Conservation (phyloP, 2,113 vertebrate genomes). For the Etia nguti region DNA sequence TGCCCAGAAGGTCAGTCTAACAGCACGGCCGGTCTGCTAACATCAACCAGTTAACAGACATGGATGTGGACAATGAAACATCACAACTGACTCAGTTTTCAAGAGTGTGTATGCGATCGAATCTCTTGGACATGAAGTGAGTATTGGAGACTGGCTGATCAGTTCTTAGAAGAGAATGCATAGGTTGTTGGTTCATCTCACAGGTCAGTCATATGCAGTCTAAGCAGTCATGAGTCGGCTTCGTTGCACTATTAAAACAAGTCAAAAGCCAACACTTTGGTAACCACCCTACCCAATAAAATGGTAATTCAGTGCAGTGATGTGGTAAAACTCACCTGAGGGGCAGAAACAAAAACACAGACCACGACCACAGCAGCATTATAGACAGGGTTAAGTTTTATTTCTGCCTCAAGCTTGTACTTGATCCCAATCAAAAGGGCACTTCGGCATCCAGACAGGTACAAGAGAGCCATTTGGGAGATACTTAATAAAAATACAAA, state of each 20-base stretch:
- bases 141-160: neutral
- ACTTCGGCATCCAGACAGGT: neutral
- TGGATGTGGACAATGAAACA: neutral
- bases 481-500: neutral
- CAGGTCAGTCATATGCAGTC: neutral
- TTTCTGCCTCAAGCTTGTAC: neutral
- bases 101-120: neutral
- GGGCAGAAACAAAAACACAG: neutral
- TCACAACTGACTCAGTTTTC: neutral
- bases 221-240: neutral
- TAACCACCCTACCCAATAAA: neutral
- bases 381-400: neutral
- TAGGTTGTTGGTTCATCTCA: neutral
- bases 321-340: neutral
- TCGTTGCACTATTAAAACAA: neutral
- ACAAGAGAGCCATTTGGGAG: neutral
- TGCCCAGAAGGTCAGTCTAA: neutral
- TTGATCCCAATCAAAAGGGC: neutral
- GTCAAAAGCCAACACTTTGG: neutral
- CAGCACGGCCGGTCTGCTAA: neutral
- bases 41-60: neutral
- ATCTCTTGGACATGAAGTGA: neutral
- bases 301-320: neutral
- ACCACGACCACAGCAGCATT: neutral
- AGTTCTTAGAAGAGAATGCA: rapidly evolving